Evolutionary conservation across 2,888 invertebrate genomes (phyloP).

Genomic region (Drosophila multiciliata): DNA sequence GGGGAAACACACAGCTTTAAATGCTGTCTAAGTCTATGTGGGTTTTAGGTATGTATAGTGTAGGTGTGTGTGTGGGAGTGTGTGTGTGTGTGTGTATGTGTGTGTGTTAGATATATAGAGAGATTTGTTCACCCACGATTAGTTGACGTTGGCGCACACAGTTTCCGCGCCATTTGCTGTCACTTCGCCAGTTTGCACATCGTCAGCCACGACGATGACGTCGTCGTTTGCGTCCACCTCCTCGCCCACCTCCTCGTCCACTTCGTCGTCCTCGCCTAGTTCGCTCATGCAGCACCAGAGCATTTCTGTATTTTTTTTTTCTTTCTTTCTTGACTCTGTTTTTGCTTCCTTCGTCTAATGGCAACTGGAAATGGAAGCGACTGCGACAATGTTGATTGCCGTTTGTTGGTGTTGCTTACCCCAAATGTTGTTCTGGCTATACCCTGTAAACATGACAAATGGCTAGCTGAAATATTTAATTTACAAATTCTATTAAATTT

Average conservation of each 20-base stretch:
- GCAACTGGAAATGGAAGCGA: slow-evolving; percentile 77
- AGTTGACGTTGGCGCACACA: slow-evolving; percentile 76
- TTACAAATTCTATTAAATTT: neutral
- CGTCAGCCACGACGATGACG: slow-evolving; percentile 66
- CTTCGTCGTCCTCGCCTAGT: slow-evolving; percentile 56
- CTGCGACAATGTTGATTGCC: slow-evolving; percentile 66
- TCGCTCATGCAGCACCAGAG: slow-evolving; percentile 71
- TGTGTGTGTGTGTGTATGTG: slow-evolving; percentile 9
- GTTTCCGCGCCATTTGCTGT: slow-evolving; percentile 83
- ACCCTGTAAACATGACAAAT: neutral
- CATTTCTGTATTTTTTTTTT: slow-evolving; percentile 18
- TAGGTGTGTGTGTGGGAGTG: slow-evolving; percentile 17
- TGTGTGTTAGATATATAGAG: slow-evolving; percentile 35
- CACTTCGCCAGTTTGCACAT: slow-evolving; percentile 83
- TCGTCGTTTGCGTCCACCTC: slow-evolving; percentile 33
- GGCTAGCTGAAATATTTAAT: neutral
- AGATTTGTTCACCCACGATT: slow-evolving; percentile 79
- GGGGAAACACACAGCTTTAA: slow-evolving; percentile 10
- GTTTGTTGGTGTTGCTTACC: slow-evolving; percentile 44
- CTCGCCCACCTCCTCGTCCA: slow-evolving; percentile 4
- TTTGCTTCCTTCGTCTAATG: slow-evolving; percentile 65
- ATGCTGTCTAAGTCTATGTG: slow-evolving; percentile 12
- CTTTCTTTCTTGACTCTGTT: slow-evolving; percentile 16
- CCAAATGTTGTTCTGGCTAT: slow-evolving; percentile 25
- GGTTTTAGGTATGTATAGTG: slow-evolving; percentile 13